Evolutionary conservation across 2,797 vertebrate species (phyloP).

Genomic region (Pseudochromis fuscus): DNA sequence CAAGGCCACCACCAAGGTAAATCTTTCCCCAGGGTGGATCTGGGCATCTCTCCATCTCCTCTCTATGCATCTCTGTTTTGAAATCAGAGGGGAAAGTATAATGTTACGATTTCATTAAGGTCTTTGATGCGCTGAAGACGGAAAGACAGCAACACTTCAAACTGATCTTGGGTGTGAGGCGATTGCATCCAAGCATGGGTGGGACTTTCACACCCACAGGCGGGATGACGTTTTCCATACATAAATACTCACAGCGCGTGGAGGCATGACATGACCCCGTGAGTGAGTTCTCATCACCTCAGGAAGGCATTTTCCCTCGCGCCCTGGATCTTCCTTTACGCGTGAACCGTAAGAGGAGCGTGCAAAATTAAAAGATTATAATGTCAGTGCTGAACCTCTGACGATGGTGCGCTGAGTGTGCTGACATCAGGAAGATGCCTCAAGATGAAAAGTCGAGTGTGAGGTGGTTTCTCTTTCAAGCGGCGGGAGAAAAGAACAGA

Average conservation of each 20-base stretch:
- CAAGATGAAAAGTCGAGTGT: slow-evolving; percentile 33
- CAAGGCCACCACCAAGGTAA: slow-evolving; percentile 18
- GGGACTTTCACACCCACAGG: slow-evolving; percentile 56
- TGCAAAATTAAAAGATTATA: neutral
- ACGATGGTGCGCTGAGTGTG: neutral
- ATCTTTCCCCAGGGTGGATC: slow-evolving; percentile 6
- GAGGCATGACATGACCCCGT: slow-evolving; percentile 3
- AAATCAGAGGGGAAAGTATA: neutral
- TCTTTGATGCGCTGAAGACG: neutral
- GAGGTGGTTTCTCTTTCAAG: slow-evolving; percentile 21
- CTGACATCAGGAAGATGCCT: slow-evolving; percentile 24
- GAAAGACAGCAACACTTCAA: neutral
- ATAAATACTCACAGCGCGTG: slow-evolving; percentile 53
- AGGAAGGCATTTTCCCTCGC: neutral
- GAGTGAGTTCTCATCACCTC: slow-evolving; percentile 9
- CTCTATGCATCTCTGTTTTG: neutral
- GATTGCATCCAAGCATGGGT: slow-evolving; percentile 51
- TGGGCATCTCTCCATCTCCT: neutral
- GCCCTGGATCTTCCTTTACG: neutral
- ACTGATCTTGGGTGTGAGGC: slow-evolving; percentile 12
- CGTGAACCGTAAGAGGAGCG: neutral
- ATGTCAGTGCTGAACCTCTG: neutral
- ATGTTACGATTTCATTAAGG: slow-evolving; percentile 12
- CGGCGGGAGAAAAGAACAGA: neutral
- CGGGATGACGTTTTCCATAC: slow-evolving; percentile 32